Evolutionary conservation across 2,113 vertebrate genomes (phyloP).

Genomic region (Gasterosteus aculeatus): DNA sequence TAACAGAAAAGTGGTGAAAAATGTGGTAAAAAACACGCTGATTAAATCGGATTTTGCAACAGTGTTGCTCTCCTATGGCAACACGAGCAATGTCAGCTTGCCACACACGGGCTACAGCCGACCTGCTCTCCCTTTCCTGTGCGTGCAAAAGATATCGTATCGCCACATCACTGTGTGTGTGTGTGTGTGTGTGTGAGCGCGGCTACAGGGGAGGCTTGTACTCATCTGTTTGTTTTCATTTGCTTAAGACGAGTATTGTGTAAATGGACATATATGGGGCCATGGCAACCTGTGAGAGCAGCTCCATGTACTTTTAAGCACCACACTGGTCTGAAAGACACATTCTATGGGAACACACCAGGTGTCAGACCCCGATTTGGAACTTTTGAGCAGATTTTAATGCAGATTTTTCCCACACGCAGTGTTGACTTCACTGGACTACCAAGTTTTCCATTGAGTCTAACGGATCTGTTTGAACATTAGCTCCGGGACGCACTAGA

Average conservation of each 20-base stretch:
- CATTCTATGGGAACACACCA: conserved; percentile 36
- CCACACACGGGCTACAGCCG: conserved; percentile 43
- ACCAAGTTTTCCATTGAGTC: conserved; percentile 67
- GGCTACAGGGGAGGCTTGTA: neutral
- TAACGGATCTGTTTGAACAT: conserved; percentile 72
- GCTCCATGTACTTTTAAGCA: neutral
- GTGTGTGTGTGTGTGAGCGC: conserved; percentile 14
- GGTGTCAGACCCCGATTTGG: conserved; percentile 11
- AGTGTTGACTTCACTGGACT: neutral
- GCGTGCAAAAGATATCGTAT: conserved; percentile 51
- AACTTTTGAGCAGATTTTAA: neutral
- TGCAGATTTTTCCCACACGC: neutral
- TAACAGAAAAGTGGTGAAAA: conserved; percentile 6
- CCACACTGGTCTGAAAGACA: conserved; percentile 37
- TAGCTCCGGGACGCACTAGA: conserved; percentile 53
- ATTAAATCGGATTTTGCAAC: conserved; percentile 61
- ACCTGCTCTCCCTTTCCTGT: conserved; percentile 39
- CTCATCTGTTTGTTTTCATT: conserved; percentile 25
- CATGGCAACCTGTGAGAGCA: neutral
- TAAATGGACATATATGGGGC: conserved; percentile 2
- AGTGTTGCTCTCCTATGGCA: conserved; percentile 25
- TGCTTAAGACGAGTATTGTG: conserved; percentile 22
- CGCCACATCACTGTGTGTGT: neutral
- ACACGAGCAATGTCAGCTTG: conserved; percentile 50
- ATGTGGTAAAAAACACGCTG: conserved; percentile 4